These are phyloP conservation scores for Ferrisia virgata DNA, from an alignment of 2,888 invertebrate genomes.

Conservation along the genomic window DNA sequence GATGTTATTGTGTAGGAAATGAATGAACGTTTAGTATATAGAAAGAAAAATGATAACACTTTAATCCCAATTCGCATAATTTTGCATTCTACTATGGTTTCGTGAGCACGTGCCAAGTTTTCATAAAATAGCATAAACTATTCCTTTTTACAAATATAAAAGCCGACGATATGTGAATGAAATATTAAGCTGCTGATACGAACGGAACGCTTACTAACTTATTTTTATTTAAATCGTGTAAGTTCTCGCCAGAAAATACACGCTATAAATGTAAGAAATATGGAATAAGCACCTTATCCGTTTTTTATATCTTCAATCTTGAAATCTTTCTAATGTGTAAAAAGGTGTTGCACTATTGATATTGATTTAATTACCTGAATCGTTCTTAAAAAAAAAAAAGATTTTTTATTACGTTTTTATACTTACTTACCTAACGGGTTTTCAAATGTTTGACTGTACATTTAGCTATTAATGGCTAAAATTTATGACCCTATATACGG, in stretches of 20 bases:
- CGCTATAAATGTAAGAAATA: not conserved
- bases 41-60: constrained; percentile 7
- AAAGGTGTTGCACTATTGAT: too few species aligned
- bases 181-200: constrained; percentile 8
- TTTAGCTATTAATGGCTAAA: too few species aligned
- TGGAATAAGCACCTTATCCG: not conserved
- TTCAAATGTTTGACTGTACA: too few species aligned
- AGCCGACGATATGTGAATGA: constrained; percentile 20
- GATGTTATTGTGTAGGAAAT: not conserved
- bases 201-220: not conserved
- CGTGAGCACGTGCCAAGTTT: constrained; percentile 3
- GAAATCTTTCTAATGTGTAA: not conserved
- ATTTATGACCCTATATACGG: too few species aligned
- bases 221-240: constrained; percentile 12
- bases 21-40: constrained; percentile 2
- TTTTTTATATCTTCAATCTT: not conserved
- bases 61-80: not conserved
- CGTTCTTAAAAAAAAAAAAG: too few species aligned
- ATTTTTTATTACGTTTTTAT: too few species aligned
- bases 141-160: constrained; percentile 6
- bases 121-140: constrained; percentile 18
- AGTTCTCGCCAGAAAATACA: not conserved
- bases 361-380: not conserved
- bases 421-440: too few species aligned
- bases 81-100: constrained; percentile 4